Conservation (phyloP, 2,888 invertebrate genomes). For the Itoplectis maculator region DNA sequence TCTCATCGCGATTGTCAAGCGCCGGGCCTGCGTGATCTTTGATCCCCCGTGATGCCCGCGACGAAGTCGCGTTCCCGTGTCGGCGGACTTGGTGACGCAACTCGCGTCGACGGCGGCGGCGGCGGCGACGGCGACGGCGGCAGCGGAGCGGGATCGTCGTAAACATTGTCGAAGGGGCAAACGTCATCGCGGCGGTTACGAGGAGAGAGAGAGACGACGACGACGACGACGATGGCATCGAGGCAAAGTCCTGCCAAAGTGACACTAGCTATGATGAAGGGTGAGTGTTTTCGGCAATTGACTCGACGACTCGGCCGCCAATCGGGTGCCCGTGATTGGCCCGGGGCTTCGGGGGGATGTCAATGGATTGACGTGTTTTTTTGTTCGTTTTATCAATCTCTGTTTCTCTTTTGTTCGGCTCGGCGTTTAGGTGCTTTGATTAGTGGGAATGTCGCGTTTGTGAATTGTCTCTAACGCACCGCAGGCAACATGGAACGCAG, state of each 20-base stretch:
- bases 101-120: not conserved
- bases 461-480: too few species aligned
- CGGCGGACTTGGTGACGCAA: not conserved
- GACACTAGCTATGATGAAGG: constrained; percentile 82
- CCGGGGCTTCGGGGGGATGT: not conserved
- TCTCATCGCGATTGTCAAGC: constrained; percentile 34
- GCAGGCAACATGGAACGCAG: too few species aligned
- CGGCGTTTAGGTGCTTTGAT: too few species aligned
- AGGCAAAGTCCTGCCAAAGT: constrained; percentile 81
- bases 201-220: constrained; percentile 14
- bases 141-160: constrained; percentile 11
- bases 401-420: too few species aligned
- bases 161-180: constrained; percentile 23
- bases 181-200: constrained; percentile 18
- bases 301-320: not conserved
- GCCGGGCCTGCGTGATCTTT: not conserved
- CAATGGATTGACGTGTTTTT: too few species aligned
- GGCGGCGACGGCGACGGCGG: not conserved
- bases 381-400: not conserved
- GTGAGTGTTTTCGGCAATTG: constrained; percentile 71
- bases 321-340: not conserved
- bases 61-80: constrained; percentile 11
- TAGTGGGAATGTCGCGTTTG: too few species aligned
- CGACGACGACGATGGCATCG: too few species aligned
- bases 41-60: constrained; percentile 47